Conservation (phyloP, 2,888 invertebrate species). For the Argyresthia albistria region DNA sequence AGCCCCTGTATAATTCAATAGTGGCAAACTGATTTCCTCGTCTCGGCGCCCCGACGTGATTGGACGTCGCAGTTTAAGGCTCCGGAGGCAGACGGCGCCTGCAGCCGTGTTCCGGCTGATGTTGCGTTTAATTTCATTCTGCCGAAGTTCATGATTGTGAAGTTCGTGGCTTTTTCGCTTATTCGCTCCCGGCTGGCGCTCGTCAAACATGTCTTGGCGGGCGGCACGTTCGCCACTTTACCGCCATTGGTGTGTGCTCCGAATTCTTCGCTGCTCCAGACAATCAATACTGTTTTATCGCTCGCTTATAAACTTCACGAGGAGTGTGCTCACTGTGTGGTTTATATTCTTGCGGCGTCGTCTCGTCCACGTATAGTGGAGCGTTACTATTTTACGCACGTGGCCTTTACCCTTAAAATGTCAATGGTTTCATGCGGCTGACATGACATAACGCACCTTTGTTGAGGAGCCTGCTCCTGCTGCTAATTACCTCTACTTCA, state of each 20-base stretch:
- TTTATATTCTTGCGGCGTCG: no score
- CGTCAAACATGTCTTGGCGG: background rate
- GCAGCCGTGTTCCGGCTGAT: background rate
- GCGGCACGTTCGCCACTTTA: background rate
- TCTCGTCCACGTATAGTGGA: background rate
- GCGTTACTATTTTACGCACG: background rate
- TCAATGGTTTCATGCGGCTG: slow-evolving; percentile 53
- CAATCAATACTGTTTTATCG: no score
- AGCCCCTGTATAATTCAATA: slow-evolving; percentile 66
- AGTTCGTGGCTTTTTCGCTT: background rate
- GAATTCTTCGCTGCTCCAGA: no score
- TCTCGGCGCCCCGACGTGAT: slow-evolving; percentile 32
- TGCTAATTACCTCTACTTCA: no score
- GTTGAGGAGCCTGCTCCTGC: no score
- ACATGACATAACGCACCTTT: slow-evolving; percentile 13
- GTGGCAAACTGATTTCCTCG: slow-evolving; percentile 59
- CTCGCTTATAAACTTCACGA: no score
- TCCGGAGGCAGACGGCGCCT: background rate
- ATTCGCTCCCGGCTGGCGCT: background rate
- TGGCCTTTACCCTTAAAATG: slow-evolving; percentile 45
- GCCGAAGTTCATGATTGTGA: slow-evolving; percentile 1
- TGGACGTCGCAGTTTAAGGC: slow-evolving; percentile 18
- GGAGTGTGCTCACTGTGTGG: no score
- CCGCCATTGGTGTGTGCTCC: no score
- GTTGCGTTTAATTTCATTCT: slow-evolving; percentile 3